Evolutionary conservation across 2,113 vertebrate species (phyloP), one percentile per base, ranked within the genome.

Genomic region (Scatophagus argus): DNA sequence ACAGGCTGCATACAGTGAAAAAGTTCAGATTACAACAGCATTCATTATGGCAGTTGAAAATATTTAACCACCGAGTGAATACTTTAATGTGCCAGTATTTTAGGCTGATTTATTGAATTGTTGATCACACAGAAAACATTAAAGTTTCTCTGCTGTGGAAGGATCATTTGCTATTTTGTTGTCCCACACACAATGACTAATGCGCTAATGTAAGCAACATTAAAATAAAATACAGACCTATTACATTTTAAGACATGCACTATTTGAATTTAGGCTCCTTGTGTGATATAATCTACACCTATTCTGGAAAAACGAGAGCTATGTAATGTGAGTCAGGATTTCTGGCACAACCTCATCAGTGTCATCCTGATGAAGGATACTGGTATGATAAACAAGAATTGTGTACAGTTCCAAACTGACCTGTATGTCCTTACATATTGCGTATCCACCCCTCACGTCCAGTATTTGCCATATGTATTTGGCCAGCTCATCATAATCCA

Each of bases 381-480:
- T 25, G 31, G 21, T 27, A n/a, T 46, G 16, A 34, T 6, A 63
- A 41, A 32, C 16, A 79, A 36, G 3, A 16, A 17, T 7, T 46
- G 25, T 64, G 12, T 11, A 9, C 27, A 23, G 23, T 17, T 23
- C 43, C 23, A 68, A 58, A 87, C 90, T 79, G 6, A 90, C 90
- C 93, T 90, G 63, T 44, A 39, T 41, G 46, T 8, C 81, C 82
- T 81, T 12, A 63, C 38, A 63, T 71, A 61, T 51, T 63, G 54
- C 73, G 44, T 34, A 21, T 78, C 81, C 71, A 32, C 67, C 66
- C 25, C 27, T 81, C 63, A 44, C 59, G 43, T 82, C 81, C 77
- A 59, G 47, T 32, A 44, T 47, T 59, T 51, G 31, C 70, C 63
- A 32, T 39, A 82, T 31, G 46, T 36, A 51, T 34, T 32, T 21